A percentile compares a stretch with the other conserved stretches of the same genome.
phyloP scores from a whole-genome alignment of 2,797 vertebrate genomes.

The Hoplostethus atlanticus region DNA sequence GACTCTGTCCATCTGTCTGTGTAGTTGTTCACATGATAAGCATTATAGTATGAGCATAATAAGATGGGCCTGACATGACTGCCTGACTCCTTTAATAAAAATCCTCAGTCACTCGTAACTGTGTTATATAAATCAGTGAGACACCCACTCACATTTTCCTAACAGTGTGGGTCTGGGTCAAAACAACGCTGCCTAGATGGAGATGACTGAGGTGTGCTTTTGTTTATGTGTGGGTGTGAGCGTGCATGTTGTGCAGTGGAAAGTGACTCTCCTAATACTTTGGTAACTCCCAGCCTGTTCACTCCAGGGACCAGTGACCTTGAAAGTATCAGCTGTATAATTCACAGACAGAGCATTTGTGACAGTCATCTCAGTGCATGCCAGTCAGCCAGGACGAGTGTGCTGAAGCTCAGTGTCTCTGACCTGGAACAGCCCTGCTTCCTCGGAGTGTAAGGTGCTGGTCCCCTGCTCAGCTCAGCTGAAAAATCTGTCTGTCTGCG shows the following conservation, averaged over 20 bases:
- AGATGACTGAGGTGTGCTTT: constrained; percentile 57
- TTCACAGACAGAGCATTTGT: constrained; percentile 60
- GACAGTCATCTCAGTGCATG: constrained; percentile 63
- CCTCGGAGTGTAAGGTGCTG: constrained; percentile 29
- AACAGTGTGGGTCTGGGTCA: background rate
- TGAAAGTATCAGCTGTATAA: constrained; percentile 61
- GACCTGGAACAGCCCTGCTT: constrained; percentile 64
- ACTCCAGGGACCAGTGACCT: constrained; percentile 68
- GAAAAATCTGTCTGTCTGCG: constrained; percentile 40
- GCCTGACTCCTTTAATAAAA: constrained; percentile 49
- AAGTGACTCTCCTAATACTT: constrained; percentile 68
- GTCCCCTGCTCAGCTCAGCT: constrained; percentile 23
- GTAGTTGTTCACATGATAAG: constrained; percentile 16
- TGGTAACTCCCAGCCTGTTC: constrained; percentile 33
- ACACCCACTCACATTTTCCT: constrained; percentile 36
- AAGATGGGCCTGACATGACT: constrained; percentile 48
- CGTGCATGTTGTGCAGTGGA: constrained; percentile 56
- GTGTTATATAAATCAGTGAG: constrained; percentile 56
- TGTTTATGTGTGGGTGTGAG: constrained; percentile 62
- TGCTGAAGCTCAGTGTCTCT: constrained; percentile 52
- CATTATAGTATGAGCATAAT: constrained; percentile 37
- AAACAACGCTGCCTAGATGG: constrained; percentile 45
- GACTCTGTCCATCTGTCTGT: constrained; percentile 38
- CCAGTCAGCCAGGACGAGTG: constrained; percentile 52
- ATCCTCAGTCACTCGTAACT: constrained; percentile 51